These are phyloP conservation scores for Poeciliopsis paucimaculata DNA, from an alignment of 2,797 vertebrate species.

Conservation along the genomic window DNA sequence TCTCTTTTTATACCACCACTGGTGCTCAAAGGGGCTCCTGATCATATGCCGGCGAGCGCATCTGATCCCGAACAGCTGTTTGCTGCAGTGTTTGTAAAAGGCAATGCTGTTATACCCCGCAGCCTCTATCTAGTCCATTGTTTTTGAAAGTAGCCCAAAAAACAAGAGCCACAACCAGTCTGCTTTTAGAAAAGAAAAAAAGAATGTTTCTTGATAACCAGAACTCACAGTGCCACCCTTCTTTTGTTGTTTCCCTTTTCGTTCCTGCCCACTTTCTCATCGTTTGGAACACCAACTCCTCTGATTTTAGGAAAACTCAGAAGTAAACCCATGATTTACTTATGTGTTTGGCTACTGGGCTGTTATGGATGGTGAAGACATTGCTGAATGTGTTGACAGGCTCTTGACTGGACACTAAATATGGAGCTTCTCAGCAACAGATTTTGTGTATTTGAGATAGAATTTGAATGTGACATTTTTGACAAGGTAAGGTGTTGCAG, in stretches of 20 bases:
- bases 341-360: slow-evolving; percentile 50
- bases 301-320: slow-evolving; percentile 68
- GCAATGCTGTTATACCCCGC: slow-evolving; percentile 41
- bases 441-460: slow-evolving; percentile 30
- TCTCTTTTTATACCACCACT: slow-evolving; percentile 25
- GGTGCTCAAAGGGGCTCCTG: slow-evolving; percentile 47
- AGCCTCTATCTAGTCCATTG: slow-evolving; percentile 29
- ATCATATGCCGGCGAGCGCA: slow-evolving; percentile 45
- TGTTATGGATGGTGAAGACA: slow-evolving; percentile 49
- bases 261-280: slow-evolving; percentile 42
- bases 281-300: slow-evolving; percentile 61
- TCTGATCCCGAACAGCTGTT: slow-evolving; percentile 59
- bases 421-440: slow-evolving; percentile 31
- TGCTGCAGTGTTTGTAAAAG: slow-evolving; percentile 47
- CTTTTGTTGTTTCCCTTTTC: slow-evolving; percentile 20
- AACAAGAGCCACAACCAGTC: slow-evolving; percentile 44
- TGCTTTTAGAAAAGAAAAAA: slow-evolving; percentile 45
- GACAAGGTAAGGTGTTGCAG: slow-evolving; percentile 67
- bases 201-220: slow-evolving; percentile 77
- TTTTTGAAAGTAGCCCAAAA: slow-evolving; percentile 47
- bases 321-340: slow-evolving; percentile 59
- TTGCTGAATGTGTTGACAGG: slow-evolving; percentile 39
- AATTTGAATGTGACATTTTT: slow-evolving; percentile 51
- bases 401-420: slow-evolving; percentile 33
- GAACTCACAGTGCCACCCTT: slow-evolving; percentile 84